Base-by-base conservation (phyloP, 2,113 vertebrate species). In the Corythaeola cristata region DNA sequence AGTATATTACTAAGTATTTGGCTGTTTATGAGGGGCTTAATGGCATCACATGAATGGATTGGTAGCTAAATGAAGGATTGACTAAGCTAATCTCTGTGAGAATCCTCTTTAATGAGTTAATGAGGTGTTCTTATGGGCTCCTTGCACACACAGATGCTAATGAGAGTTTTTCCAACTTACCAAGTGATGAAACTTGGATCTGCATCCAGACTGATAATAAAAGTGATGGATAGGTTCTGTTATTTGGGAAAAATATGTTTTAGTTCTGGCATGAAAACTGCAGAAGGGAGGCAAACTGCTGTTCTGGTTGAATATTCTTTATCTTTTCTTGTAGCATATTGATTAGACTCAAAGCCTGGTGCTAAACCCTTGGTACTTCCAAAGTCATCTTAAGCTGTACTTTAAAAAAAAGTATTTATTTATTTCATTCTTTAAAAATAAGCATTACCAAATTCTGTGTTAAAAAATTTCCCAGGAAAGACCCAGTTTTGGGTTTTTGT, bases 21-120 rank as follows among this genome's bases (percentile, higher is more conserved):
- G 84, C 93, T 96, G 88, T 95, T 90, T 84, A 49, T 94, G 95
- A 96, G 83, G 80, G 73, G 28, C 94, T 97, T 98, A 93, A 90
- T 95, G 93, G 96, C 92, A 95, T 97, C 94, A 92, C 95, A 94
- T 97, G 94, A 95, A 95, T 90, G 96, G 95, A 92, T 95, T 97
- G 96, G 95, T 96, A 87, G 93, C 88, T 97, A 95, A 97, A 97
- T 96, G 94, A 95, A 96, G 95, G 96, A 96, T 96, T 96, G 97
- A 93, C 86, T 52, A 90, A 95, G 30, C 68, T 98, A 96, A 98
- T 97, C 95, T 96, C 91, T 94, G 88, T 92, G 83, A 92, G 93
- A 97, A 96, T 96, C 91, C 90, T 96, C 87, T 96, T 96, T 97
- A 98, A 97, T 97, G 97, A 96, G 96, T 96, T 98, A 95, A 96